Conservation (phyloP, 2,888 invertebrate species). For the Deilephila elpenor region DNA sequence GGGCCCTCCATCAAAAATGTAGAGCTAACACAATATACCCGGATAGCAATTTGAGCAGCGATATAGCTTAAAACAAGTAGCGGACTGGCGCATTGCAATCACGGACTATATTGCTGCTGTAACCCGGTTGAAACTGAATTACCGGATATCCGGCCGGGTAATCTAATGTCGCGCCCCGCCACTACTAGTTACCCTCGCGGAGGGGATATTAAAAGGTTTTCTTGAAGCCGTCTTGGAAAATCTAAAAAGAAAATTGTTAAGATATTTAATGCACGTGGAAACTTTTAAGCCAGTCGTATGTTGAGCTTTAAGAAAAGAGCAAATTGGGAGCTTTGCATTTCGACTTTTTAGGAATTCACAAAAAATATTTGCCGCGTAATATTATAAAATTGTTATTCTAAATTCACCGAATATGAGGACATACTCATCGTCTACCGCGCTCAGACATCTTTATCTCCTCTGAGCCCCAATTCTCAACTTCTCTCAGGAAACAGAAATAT, state of each 20-base stretch:
- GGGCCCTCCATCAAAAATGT: not conserved
- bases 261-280: not conserved
- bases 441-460: too few relatives aligned
- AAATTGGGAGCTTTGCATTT: not conserved
- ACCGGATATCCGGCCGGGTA: conserved; percentile 25
- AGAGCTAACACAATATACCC: not conserved
- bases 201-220: conserved; percentile 21
- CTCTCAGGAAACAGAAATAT: not conserved
- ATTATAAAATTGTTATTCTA: too few relatives aligned
- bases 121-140: conserved; percentile 24
- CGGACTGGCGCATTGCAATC: conserved; percentile 13
- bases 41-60: not conserved
- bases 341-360: too few relatives aligned
- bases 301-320: not conserved
- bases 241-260: conserved; percentile 3
- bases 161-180: conserved; percentile 20
- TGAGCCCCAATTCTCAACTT: too few relatives aligned
- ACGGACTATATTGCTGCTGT: conserved; percentile 18
- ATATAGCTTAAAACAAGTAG: conserved; percentile 16
- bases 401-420: too few relatives aligned
- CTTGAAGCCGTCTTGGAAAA: conserved; percentile 6
- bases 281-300: not conserved
- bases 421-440: too few relatives aligned
- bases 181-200: conserved; percentile 11
- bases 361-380: too few relatives aligned